A percentile compares a stretch with the other conserved stretches of the same genome.
phyloP scores from a whole-genome alignment of 2,113 vertebrate genomes.

The Siphamia tubifer region DNA sequence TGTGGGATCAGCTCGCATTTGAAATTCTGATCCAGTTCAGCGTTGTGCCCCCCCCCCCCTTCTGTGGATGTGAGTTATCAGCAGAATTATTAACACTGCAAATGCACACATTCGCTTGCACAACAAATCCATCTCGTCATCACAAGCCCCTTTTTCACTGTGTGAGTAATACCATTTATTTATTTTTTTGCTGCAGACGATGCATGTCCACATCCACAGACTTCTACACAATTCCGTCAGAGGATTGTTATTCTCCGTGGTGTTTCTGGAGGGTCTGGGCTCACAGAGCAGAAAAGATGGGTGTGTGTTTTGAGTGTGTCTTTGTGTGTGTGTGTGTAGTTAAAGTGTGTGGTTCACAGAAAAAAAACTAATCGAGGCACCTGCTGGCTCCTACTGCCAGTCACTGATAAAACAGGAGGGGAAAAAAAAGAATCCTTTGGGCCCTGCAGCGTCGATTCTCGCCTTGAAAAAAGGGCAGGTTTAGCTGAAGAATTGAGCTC shows the following conservation, averaged over 20 bases:
- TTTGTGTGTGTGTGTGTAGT: slow-evolving; percentile 22
- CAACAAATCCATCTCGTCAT: background rate
- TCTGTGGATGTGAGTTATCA: slow-evolving; percentile 38
- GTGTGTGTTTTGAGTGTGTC: slow-evolving; percentile 22
- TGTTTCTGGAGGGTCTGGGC: slow-evolving; percentile 33
- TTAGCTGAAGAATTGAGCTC: slow-evolving; percentile 4
- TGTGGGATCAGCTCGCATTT: slow-evolving; percentile 45
- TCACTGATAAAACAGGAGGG: slow-evolving; percentile 64
- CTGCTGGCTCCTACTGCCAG: slow-evolving; percentile 58
- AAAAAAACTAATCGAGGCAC: slow-evolving; percentile 61
- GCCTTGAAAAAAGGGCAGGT: slow-evolving; percentile 45
- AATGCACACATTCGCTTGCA: background rate
- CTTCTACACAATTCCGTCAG: background rate
- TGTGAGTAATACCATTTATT: background rate
- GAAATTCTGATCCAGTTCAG: slow-evolving; percentile 60
- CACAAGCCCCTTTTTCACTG: background rate
- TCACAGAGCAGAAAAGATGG: slow-evolving; percentile 48
- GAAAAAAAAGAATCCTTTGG: slow-evolving; percentile 26
- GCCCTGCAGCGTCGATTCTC: slow-evolving; percentile 7
- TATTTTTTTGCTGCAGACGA: too few relatives aligned
- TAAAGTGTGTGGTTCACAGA: slow-evolving; percentile 56
- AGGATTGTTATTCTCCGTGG: slow-evolving; percentile 61
- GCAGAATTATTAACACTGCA: slow-evolving; percentile 40
- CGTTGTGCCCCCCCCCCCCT: slow-evolving; percentile 4
- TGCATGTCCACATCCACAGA: too few relatives aligned